Percentiles rank a stretch among this genome's conserved stretches.
Evolutionary conservation across 2,797 vertebrate species (phyloP).

Genomic region (Babyrousa celebensis): DNA sequence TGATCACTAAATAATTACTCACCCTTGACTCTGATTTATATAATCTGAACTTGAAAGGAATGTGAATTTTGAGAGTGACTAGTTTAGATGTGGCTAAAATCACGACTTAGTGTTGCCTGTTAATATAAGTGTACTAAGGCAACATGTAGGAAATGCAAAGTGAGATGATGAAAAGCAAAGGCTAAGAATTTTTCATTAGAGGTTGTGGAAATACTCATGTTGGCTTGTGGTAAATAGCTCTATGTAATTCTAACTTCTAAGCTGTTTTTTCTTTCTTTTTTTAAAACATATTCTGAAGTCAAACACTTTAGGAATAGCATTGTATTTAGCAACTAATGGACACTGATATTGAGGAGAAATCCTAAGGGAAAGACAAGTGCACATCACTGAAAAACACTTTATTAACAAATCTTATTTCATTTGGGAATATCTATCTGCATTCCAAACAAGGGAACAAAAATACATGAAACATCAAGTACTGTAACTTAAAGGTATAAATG

Average conservation of each 20-base stretch:
- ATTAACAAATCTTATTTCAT: constrained; percentile 78
- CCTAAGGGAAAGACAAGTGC: constrained; percentile 51
- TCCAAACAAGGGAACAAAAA: constrained; percentile 68
- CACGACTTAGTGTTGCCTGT: background rate
- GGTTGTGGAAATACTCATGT: background rate
- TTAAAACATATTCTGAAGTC: background rate
- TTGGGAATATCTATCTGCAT: constrained; percentile 74
- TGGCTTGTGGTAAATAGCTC: constrained; percentile 41
- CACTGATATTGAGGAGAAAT: constrained; percentile 61
- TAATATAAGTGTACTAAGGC: background rate
- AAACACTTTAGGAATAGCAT: constrained; percentile 68
- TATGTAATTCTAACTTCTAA: constrained; percentile 21
- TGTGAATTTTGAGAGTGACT: constrained; percentile 35
- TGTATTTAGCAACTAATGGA: constrained; percentile 63
- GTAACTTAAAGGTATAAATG: constrained; percentile 64
- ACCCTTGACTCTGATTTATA: constrained; percentile 65
- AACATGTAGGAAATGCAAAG: background rate
- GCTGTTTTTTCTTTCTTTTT: background rate
- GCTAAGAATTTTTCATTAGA: background rate
- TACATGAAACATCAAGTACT: background rate
- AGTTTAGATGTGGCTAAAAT: background rate
- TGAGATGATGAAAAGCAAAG: background rate
- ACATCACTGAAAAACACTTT: constrained; percentile 56
- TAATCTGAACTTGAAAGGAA: constrained; percentile 21
- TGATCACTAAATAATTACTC: constrained; percentile 33